Evolutionary conservation across 2,888 invertebrate genomes (phyloP).

Genomic region (Lycia hirtaria): DNA sequence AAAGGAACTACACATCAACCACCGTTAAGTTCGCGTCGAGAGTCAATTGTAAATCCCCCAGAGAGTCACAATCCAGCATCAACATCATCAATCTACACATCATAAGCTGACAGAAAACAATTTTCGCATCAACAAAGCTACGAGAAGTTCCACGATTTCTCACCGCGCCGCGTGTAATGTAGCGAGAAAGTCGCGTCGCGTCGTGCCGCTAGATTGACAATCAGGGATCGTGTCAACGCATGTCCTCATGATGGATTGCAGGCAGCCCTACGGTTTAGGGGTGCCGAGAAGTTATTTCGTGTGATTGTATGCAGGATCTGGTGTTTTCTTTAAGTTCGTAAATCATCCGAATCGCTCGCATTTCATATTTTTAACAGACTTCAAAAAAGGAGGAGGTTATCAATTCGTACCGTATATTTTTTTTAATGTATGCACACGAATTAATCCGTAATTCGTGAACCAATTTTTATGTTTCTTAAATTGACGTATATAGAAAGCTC

Average conservation of each 20-base stretch:
- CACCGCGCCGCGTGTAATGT: constrained; percentile 24
- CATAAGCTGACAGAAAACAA: constrained; percentile 31
- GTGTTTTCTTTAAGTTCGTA: neutral
- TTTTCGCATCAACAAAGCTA: constrained; percentile 26
- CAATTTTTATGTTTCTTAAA: too few species aligned
- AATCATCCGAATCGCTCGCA: too few species aligned
- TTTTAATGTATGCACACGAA: too few species aligned
- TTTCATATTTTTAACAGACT: too few species aligned
- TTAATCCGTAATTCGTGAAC: too few species aligned
- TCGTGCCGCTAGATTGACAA: constrained; percentile 61
- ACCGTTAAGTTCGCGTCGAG: too few species aligned
- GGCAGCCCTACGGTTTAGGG: constrained; percentile 42
- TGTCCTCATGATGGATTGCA: constrained; percentile 56
- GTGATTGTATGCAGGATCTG: constrained; percentile 2
- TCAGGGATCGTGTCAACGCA: constrained; percentile 60
- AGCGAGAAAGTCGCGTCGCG: constrained; percentile 42
- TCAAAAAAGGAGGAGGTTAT: too few species aligned
- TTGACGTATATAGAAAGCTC: too few species aligned
- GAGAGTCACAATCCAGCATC: too few species aligned
- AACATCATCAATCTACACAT: constrained; percentile 27
- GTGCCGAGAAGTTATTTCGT: constrained; percentile 22
- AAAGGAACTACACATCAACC: too few species aligned
- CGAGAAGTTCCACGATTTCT: constrained; percentile 25
- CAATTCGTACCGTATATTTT: too few species aligned
- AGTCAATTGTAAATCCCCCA: too few species aligned